A percentile compares a stretch with the other conserved stretches of the same genome.
phyloP scores from a whole-genome alignment of 2,888 invertebrate genomes.

The Phortica okadai region DNA sequence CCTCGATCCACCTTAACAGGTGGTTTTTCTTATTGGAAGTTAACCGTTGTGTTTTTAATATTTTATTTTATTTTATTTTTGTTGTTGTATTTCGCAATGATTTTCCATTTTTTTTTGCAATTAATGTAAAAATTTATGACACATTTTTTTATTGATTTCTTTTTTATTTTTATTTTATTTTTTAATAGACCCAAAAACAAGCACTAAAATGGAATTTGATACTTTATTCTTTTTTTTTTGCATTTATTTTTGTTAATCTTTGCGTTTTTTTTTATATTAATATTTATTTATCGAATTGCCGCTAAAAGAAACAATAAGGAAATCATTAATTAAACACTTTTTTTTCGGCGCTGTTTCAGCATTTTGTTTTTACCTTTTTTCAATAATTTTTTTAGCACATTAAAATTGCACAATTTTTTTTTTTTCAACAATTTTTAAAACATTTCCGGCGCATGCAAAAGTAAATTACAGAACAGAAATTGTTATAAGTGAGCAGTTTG shows the following conservation, averaged over 20 bases:
- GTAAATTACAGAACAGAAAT: neutral
- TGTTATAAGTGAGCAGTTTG: neutral
- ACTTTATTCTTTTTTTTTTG: neutral
- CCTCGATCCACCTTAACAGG: neutral
- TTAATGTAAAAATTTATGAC: neutral
- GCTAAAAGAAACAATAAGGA: neutral
- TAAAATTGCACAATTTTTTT: constrained; percentile 13
- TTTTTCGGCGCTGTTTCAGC: constrained; percentile 4
- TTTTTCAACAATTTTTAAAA: neutral
- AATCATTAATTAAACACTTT: neutral
- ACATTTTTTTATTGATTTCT: neutral
- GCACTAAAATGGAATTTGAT: neutral
- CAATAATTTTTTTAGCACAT: constrained; percentile 3
- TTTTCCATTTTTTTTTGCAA: neutral
- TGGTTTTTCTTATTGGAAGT: neutral
- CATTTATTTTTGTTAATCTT: neutral
- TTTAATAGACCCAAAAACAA: neutral
- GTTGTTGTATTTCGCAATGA: neutral
- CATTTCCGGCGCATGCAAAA: constrained; percentile 11
- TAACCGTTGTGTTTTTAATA: neutral
- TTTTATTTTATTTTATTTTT: neutral
- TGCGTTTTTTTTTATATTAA: neutral
- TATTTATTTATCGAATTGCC: neutral
- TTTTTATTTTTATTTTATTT: neutral
- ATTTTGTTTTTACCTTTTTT: neutral